These are phyloP conservation scores for Gari tellinella DNA, from an alignment of 2,888 invertebrate species.

Conservation along the genomic window DNA sequence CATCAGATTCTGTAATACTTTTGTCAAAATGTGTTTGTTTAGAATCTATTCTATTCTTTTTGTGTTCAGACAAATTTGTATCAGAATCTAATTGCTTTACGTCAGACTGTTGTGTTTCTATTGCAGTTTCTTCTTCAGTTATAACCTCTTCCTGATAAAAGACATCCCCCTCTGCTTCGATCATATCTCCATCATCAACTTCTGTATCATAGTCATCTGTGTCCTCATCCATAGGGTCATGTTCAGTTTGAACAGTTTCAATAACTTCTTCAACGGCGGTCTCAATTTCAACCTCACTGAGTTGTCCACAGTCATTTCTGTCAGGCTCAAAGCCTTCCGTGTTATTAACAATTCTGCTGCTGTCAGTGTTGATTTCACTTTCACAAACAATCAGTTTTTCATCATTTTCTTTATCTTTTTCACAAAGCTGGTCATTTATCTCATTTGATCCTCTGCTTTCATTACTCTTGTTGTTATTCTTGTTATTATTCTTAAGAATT, in stretches of 20 bases:
- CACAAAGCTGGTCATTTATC: too few relatives aligned
- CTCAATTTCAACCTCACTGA: too few relatives aligned
- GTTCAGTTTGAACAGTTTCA: not conserved
- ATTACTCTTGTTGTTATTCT: too few relatives aligned
- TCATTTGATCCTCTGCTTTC: too few relatives aligned
- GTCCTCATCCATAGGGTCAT: not conserved
- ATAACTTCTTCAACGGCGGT: not conserved
- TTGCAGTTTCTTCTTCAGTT: not conserved
- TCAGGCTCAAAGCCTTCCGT: not conserved
- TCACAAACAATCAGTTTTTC: too few relatives aligned
- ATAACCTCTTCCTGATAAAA: not conserved
- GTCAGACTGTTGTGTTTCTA: not conserved
- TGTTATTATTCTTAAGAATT: too few relatives aligned
- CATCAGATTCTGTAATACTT: too few relatives aligned
- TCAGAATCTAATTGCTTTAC: not conserved
- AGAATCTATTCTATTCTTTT: not conserved
- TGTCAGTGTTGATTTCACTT: too few relatives aligned
- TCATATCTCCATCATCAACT: not conserved
- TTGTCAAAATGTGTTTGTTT: not conserved
- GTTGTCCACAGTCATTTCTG: not conserved
- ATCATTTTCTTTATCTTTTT: too few relatives aligned
- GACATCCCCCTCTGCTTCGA: not conserved
- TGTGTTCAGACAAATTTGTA: too few relatives aligned
- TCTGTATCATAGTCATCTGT: not conserved
- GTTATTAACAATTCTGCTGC: too few relatives aligned